Base-by-base conservation (phyloP, 2,888 invertebrate species). In the Phortica okadai region DNA sequence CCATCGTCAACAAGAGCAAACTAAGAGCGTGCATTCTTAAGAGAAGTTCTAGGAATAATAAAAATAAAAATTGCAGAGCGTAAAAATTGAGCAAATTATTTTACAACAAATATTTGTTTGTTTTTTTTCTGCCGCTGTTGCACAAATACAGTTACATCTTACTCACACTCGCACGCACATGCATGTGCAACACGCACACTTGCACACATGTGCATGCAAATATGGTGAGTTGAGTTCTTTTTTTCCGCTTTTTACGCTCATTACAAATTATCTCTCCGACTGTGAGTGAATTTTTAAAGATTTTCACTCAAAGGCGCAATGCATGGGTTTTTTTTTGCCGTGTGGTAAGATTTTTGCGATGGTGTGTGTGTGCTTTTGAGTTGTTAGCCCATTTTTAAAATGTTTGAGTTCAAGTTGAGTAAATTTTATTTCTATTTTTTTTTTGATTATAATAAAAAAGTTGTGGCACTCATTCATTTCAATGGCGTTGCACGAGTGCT, bases 321-420 rank as follows among this genome's bases (percentile, higher is more conserved):
- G 50, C 8, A 50, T 14, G 50, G 21, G 0, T 21, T 21, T 21
- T 21, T 10, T 50, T 33, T 14, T 50, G 50, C 10, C 50, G 74
- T 56, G 44, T 74, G 41, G 21, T 33, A n/a, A 11, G 59, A 64
- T 64, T 66, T 6, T n/a, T 45, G 16, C 72, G 50, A n/a, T n/a
- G n/a, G 73, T 41, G 73, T 25, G 66, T 45, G 54, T 66, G 73
- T 33, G 59, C 11, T 66, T 72, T 7, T 74, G 73, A 74, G 76
- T 16, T 76, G 21, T 84, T 50, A 84, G 81, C 82, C 82, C 82
- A 82, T 81, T 82, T 82, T 80, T 79, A 66, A 74, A 50, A 64
- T 70, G 21, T 70, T 70, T 42, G 42, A 50, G 59, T 76, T 79
- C 59, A 73, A 50, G 50, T 54, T 76, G 76, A 76, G 84, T 74